A percentile compares a stretch with the other conserved stretches of the same genome.
These are phyloP conservation scores for Crocodylus rhombifer DNA, from an alignment of 2,797 vertebrate genomes.

Conservation along the genomic window DNA sequence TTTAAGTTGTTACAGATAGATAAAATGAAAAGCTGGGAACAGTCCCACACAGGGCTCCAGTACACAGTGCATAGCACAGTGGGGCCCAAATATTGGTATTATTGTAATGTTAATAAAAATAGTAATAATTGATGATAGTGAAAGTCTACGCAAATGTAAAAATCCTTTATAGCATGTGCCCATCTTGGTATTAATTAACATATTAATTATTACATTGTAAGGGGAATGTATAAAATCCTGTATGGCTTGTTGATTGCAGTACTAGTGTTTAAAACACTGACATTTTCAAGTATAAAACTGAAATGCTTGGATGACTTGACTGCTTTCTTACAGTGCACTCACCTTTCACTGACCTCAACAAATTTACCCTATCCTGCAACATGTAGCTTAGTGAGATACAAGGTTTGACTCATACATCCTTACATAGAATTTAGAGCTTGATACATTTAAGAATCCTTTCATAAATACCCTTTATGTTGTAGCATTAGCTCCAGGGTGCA, in stretches of 20 bases:
- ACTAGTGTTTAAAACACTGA: not conserved
- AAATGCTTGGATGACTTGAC: not conserved
- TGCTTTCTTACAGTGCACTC: not conserved
- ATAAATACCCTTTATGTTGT: not conserved
- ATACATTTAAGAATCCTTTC: not conserved
- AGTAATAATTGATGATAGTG: not conserved
- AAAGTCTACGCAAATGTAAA: not conserved
- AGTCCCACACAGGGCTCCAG: too few species aligned
- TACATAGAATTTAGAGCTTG: not conserved
- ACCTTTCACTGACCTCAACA: not conserved
- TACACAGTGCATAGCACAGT: not conserved
- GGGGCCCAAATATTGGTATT: not conserved
- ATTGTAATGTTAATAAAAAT: not conserved
- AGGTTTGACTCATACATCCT: rapidly evolving
- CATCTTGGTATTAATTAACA: not conserved
- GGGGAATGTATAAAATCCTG: not conserved
- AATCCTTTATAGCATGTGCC: not conserved
- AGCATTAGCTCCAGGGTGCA: rapidly evolving
- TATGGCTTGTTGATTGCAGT: not conserved
- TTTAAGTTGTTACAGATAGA: too few species aligned
- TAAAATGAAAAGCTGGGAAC: too few species aligned
- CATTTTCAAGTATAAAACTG: not conserved
- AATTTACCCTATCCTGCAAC: not conserved
- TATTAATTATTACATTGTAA: not conserved
- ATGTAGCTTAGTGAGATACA: not conserved